Evolutionary conservation across 2,888 invertebrate species (phyloP), one percentile per base, ranked within the genome.

Genomic region (Agrochola lychnidis): DNA sequence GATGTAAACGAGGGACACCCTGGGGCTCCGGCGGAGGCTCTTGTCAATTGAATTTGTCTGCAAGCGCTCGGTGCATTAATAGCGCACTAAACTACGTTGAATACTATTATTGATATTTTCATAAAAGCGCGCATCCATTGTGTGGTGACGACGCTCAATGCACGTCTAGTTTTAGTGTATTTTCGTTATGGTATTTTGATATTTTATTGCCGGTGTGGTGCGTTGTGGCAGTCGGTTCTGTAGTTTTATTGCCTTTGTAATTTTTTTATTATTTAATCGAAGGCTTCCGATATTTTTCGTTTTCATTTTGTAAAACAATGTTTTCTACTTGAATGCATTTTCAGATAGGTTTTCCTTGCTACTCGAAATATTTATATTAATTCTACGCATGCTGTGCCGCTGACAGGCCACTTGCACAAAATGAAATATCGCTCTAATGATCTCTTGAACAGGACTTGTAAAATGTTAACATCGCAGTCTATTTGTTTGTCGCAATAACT

Each of bases 11-110:
- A 93, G 92, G 91, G 94, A 92, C 94, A 92, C 95, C 95, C 95
- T 89, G 94, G 94, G 93, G 95, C 94, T 93, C 83, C 90, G 90
- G 88, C 90, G 94, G 94, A 94, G 94, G 94, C 94, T 95, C 90
- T 92, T 94, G 94, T 93, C 95, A 96, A 96, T 96, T 96, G 95
- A 96, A 95, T 96, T 96, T 96, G 96, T 96, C 96, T 96, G 95
- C 96, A 93, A 95, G 94, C 95, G 94, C 94, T 91, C 92, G 92
- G 91, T 91, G 91, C 92, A 94, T 95, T 96, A 96, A 96, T 94
- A 94, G 94, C 94, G 91, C 90, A 94, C 94, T 96, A 95, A 96
- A 95, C 94, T 95, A 93, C 91, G 90, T 94, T 93, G 90, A 93
- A 92, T 93, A 93, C 92, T 93, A 94, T 94, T 93, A 95, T 94